phyloP scores from a whole-genome alignment of 1,140 invertebrate genomes.

The Drosophila trapezifrons region DNA sequence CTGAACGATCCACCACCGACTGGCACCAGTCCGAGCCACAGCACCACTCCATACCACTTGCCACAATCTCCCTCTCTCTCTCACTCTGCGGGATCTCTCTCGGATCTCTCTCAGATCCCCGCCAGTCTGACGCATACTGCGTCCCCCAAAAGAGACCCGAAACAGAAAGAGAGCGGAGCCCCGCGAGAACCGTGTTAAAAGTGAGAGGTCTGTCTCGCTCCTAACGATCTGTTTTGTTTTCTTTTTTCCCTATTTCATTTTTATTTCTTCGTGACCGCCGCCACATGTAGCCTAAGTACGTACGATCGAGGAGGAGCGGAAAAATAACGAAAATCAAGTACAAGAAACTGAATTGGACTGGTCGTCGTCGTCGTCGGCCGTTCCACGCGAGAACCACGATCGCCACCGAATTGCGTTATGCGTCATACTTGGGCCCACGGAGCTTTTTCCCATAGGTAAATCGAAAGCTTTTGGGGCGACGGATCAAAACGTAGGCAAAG shows the following conservation, averaged over 20 bases:
- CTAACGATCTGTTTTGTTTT: conserved; percentile 32
- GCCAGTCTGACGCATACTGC: conserved; percentile 46
- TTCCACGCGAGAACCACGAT: conserved; percentile 44
- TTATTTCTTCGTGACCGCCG: conserved; percentile 25
- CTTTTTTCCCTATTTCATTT: conserved; percentile 25
- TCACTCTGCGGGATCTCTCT: conserved; percentile 28
- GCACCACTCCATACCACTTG: conserved; percentile 25
- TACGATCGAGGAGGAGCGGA: conserved; percentile 11
- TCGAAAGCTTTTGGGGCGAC: conserved; percentile 27
- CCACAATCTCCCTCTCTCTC: conserved; percentile 13
- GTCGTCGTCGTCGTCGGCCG: conserved; percentile 34
- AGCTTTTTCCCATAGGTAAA: conserved; percentile 59
- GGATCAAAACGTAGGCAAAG: conserved; percentile 2
- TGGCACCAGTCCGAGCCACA: conserved; percentile 22
- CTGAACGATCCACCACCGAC: conserved; percentile 55
- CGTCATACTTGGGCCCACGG: conserved; percentile 57
- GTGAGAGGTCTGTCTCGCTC: conserved; percentile 26
- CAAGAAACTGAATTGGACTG: conserved; percentile 52
- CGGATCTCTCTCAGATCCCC: conserved; percentile 3
- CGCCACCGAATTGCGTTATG: conserved; percentile 54
- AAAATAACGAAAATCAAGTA: conserved; percentile 63
- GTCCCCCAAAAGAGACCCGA: conserved; percentile 19
- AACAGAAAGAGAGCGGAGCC: neutral
- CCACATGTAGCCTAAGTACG: conserved; percentile 30
- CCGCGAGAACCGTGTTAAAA: conserved; percentile 27